Base-by-base conservation (phyloP, 2,797 vertebrate species). In the Stomatorhinus walkeri region DNA sequence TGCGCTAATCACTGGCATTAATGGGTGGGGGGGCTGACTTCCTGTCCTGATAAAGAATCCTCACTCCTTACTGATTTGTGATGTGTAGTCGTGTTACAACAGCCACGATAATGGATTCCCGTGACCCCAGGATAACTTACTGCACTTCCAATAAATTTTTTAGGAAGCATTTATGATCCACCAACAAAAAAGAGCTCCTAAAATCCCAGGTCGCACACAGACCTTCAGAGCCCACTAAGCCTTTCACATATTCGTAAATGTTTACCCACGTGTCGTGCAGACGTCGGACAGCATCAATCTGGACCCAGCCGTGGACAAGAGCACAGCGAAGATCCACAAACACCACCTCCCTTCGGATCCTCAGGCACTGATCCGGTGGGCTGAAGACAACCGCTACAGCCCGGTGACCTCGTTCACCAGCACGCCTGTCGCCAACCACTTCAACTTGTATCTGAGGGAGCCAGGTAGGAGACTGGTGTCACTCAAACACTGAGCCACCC, bases 381-480 rank as follows among this genome's bases (percentile, higher is more conserved):
- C 97, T 7, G 93, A 94, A 89, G 95, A 97, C 1, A 95, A 94
- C 0, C 92, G 92, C 90, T 96, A 96, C 46, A 91, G 91, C 88
- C 97, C 97, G 0, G 95, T 98, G 90, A 98, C 96, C 3, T 97
- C 97, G 28, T 99, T 98, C 92, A 99, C 98, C 88, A 94, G 93
- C 94, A 98, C 97, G 5, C 94, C 96, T 1, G 93, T 97, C 90
- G 98, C 97, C 19, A 98, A 99, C 93, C 95, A 96, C 92, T 98
- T 99, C 93, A 96, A 95, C 87, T 93, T 99, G 90, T 93, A 93
- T 10, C 96, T 99, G 46, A 94, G 96, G 94, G 95, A 97, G 91
- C 93, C 91, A 92, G 97, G 98, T 98, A 95, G 91, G 59, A 16
- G 5, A 56, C 52, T 56, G 52, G 16, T 19, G 52, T 56, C 52